Base-by-base conservation (phyloP, 2,113 vertebrate species). In the Paracanthobrama guichenoti region DNA sequence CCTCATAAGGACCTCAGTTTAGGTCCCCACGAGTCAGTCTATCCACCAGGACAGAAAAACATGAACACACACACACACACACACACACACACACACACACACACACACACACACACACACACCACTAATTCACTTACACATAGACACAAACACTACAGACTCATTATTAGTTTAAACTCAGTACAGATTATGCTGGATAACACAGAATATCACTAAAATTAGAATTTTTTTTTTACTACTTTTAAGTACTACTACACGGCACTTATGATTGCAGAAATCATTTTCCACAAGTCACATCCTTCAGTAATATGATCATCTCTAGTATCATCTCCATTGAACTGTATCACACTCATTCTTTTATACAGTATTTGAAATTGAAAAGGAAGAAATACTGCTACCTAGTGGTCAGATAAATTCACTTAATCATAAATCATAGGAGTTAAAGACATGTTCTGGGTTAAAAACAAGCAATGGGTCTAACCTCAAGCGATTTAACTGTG, bases 321-420 rank as follows among this genome's bases (percentile, higher is more conserved):
- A n/a, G n/a, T 18, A 76, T 31, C 26, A 35, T 35, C 10, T 55
- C 18, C 16, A 55, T 57, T 35, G 10, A 74, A 53, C 16, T 26
- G 72, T 50, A 76, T 76, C 35, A 35, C 18, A 22, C 46, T 6
- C 31, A 42, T 9, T 71, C 35, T 39, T 12, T 42, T 13, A 48
- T 13, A n/a, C 18, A 13, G 46, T 76, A 39, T 35, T 57, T 35
- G 9, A 75, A 75, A 76, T 4, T 12, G 12, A 24, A 44, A 60
- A 24, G 3, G 6, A 12, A 60, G 42, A 81, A 84, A 80, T 13
- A 42, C 20, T 82, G 55, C 84, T 79, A n/a, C 20, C 86, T 86
- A 75, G 81, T 87, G 88, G 81, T 55, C 44, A 59, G 7, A 64
- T 24, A 74, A 46, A 24, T 73, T 42, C 26, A 31, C 28, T 53